phyloP scores from a whole-genome alignment of 2,888 invertebrate species.

The Escarpia spicata region DNA sequence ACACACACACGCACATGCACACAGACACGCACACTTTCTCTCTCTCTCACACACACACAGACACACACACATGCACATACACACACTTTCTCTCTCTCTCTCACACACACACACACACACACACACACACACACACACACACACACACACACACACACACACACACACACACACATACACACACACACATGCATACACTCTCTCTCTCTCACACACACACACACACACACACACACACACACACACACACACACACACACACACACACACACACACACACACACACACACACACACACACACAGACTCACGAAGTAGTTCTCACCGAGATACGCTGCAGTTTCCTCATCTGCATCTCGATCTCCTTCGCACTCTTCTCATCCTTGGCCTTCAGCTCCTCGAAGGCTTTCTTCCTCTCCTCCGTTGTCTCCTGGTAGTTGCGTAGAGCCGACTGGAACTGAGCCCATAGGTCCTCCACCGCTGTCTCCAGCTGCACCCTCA shows the following conservation, averaged over 20 bases:
- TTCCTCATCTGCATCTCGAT: slow-evolving; percentile 65
- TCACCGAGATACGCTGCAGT: slow-evolving; percentile 62
- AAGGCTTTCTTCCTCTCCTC: slow-evolving; percentile 63
- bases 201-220: background rate
- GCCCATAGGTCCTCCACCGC: slow-evolving; percentile 63
- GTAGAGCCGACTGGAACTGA: slow-evolving; percentile 59
- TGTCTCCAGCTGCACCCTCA: slow-evolving; percentile 60
- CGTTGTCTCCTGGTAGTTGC: slow-evolving; percentile 62
- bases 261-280: background rate
- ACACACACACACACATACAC: background rate
- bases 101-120: background rate
- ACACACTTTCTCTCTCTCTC: slow-evolving; percentile 14
- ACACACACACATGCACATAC: background rate
- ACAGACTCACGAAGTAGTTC: background rate
- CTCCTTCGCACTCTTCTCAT: slow-evolving; percentile 64
- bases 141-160: background rate
- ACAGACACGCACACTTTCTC: background rate
- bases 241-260: background rate
- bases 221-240: background rate
- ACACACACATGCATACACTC: background rate
- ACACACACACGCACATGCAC: background rate
- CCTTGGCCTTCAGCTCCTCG: slow-evolving; percentile 62
- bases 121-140: too few species aligned
- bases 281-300: too few species aligned
- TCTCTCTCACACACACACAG: background rate